A percentile compares a stretch with the other conserved stretches of the same genome.
phyloP scores from a whole-genome alignment of 1,140 invertebrate species.

The Papilio xuthus region DNA sequence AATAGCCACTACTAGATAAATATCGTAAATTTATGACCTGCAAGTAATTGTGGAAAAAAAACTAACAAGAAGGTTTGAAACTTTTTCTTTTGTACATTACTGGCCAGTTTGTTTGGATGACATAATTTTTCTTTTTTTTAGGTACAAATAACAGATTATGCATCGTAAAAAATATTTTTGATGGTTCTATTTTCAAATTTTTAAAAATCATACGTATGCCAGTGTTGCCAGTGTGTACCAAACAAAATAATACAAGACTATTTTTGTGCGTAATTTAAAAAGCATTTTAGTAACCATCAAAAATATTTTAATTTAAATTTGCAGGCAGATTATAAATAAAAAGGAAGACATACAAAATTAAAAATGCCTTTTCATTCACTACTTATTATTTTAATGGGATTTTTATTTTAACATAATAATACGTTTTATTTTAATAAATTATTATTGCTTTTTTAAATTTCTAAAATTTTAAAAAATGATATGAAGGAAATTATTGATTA shows the following conservation, averaged over 20 bases:
- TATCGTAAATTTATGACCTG: background rate
- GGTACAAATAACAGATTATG: background rate
- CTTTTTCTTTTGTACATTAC: background rate
- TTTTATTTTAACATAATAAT: background rate
- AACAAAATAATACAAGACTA: background rate
- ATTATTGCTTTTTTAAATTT: slow-evolving; percentile 9
- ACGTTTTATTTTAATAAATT: background rate
- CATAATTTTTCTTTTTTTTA: background rate
- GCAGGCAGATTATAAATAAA: background rate
- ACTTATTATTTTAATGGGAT: background rate
- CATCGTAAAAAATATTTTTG: slow-evolving; percentile 6
- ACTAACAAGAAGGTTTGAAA: background rate
- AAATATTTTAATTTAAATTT: background rate
- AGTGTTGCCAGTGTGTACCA: background rate
- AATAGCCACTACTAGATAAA: slow-evolving; percentile 19
- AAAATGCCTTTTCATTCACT: slow-evolving; percentile 11
- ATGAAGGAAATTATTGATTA: background rate
- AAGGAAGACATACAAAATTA: background rate
- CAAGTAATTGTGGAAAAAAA: background rate
- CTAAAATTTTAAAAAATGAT: slow-evolving; percentile 9
- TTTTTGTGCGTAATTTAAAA: background rate
- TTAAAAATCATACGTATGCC: background rate
- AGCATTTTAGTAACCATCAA: background rate
- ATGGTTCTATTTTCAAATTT: no score
- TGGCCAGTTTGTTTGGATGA: background rate